phyloP scores from a whole-genome alignment of 2,113 vertebrate species.

The Bettongia penicillata region DNA sequence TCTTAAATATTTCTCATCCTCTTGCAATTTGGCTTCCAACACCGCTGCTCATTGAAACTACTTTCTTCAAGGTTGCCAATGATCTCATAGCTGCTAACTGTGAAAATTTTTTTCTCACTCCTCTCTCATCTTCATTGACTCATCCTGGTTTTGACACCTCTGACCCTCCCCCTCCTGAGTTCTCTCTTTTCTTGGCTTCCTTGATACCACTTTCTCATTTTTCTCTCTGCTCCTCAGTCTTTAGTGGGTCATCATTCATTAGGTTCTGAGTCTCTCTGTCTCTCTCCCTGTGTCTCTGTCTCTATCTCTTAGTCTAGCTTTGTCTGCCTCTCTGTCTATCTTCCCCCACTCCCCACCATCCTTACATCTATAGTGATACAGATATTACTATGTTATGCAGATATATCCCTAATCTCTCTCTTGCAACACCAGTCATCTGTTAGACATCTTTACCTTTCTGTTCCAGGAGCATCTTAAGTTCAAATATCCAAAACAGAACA shows the following conservation, averaged over 20 bases:
- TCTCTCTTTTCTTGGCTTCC: neutral
- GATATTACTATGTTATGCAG: neutral
- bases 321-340: no score
- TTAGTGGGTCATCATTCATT: neutral
- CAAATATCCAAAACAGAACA: neutral
- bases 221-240: neutral
- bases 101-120: neutral
- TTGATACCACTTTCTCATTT: neutral
- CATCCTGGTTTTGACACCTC: neutral
- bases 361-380: neutral
- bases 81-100: neutral
- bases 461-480: neutral
- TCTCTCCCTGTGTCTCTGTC: neutral
- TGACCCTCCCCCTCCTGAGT: neutral
- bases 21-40: neutral
- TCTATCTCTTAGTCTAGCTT: no score
- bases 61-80: neutral
- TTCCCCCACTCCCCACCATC: no score
- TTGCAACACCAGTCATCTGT: neutral
- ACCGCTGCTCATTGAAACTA: neutral
- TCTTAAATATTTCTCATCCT: neutral
- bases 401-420: neutral
- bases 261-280: neutral
- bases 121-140: neutral
- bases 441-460: neutral